Percentiles rank a stretch among this genome's conserved stretches.
Conservation (phyloP, 2,888 invertebrate species). For the Orthosia gothica region DNA sequence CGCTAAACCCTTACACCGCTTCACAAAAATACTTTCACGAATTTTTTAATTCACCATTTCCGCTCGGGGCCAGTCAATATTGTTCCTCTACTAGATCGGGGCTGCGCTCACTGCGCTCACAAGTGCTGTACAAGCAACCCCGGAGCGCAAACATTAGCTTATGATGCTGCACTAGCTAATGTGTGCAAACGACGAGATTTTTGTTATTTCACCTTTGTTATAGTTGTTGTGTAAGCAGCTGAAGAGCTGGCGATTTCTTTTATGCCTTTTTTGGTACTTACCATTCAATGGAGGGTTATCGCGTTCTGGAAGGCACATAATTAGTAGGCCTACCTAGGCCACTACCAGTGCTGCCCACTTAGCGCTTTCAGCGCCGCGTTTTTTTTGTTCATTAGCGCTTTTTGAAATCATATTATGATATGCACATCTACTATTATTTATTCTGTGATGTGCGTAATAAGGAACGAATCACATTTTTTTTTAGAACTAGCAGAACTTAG, state of each 20-base stretch:
- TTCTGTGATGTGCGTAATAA: no score
- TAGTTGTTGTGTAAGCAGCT: neutral
- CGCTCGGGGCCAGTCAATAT: constrained; percentile 69
- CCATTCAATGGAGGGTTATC: no score
- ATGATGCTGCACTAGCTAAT: constrained; percentile 59
- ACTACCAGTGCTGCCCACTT: no score
- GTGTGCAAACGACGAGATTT: constrained; percentile 34
- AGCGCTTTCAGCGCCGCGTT: no score
- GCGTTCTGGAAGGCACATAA: no score
- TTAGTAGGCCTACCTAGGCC: no score
- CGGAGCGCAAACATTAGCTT: constrained; percentile 72
- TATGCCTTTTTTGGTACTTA: neutral
- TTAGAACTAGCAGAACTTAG: no score
- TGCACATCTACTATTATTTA: no score
- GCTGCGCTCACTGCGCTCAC: constrained; percentile 48
- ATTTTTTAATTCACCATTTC: constrained; percentile 53
- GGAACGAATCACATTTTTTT: no score
- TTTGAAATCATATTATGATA: no score
- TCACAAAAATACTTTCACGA: constrained; percentile 30
- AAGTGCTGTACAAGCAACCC: constrained; percentile 76
- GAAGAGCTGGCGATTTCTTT: neutral
- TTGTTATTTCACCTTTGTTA: constrained; percentile 34
- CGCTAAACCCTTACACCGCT: neutral
- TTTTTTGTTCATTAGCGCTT: no score
- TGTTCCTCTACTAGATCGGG: constrained; percentile 69